Evolutionary conservation across 2,888 invertebrate species (phyloP).

Genomic region (Keiferia lycopersicella): DNA sequence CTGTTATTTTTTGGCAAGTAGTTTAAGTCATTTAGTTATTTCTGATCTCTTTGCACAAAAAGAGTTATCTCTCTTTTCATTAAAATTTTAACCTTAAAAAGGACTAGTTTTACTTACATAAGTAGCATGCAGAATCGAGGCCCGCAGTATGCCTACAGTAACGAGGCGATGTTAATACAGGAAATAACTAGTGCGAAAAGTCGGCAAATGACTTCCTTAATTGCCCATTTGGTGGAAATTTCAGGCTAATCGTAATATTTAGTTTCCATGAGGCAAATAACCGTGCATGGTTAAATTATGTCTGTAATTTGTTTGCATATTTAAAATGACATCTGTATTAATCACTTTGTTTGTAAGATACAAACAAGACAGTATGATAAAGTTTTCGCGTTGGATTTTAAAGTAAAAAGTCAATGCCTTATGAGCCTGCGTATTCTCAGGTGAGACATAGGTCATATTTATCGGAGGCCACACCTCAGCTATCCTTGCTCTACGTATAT

Average conservation of each 20-base stretch:
- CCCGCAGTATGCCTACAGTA: background rate
- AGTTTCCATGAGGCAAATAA: constrained; percentile 2
- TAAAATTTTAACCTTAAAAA: too few species aligned
- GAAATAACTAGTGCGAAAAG: constrained; percentile 22
- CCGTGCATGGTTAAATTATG: background rate
- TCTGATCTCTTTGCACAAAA: too few species aligned
- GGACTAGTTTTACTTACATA: too few species aligned
- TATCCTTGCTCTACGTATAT: constrained; percentile 29
- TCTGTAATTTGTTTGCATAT: background rate
- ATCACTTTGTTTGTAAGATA: background rate
- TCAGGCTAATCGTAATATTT: constrained; percentile 4
- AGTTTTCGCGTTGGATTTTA: too few species aligned
- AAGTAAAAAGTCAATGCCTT: background rate
- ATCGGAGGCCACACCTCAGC: background rate
- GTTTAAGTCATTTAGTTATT: too few species aligned
- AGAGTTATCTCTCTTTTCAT: too few species aligned
- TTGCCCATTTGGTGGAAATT: background rate
- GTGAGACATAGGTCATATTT: background rate
- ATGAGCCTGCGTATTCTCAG: background rate
- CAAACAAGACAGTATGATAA: too few species aligned
- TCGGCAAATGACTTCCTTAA: constrained; percentile 15
- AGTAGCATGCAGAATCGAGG: too few species aligned
- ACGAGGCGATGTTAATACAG: constrained; percentile 17
- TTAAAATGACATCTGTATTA: background rate
- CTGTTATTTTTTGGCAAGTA: too few species aligned